Base-by-base conservation (phyloP, 2,888 invertebrate genomes). In the Galeruca laticollis region DNA sequence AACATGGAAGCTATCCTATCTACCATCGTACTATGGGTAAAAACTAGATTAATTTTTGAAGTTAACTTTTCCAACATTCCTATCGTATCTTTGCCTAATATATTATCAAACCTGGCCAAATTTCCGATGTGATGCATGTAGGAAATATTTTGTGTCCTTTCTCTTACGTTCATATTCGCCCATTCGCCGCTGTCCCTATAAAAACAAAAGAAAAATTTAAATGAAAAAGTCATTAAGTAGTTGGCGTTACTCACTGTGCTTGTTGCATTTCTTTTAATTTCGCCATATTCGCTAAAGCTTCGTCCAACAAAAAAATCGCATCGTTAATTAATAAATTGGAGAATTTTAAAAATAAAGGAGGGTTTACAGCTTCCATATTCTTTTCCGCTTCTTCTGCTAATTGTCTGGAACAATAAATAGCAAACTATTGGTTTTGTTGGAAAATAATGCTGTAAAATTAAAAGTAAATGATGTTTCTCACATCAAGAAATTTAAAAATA, bases 291-390 rank as follows among this genome's bases (percentile, higher is more conserved):
- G 92, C 89, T 13, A 96, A 88, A 0, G 97, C 96, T 83, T 98
- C 98, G 83, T 98, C 97, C 73, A 99, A 85, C 13, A 99, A 87
- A 83, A 95, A 99, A 40, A 98, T 97, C 65, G 98, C 97, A 87
- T 99, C 99, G 83, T 99, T 99, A 84, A 99, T 97, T 15, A 99
- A 88, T 73, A 99, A 89, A 87, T 99, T 99, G 43, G 98, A 92
- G 83, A 99, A 99, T 59, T 97, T 90, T 56, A 99, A 88, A 86
- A 98, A 99, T 71, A 98, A 84, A 1, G 98, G 98, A 5, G 97
- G 95, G 73, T 93, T 92, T 1, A 94, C 93, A 0, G 94, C 94
- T 82, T 97, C 96, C 90, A 98, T 97, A 81, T 94, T 94, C 10
- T 87, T 84, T 83, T 96, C 94, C 0, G 98, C 97, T 77, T 93